phyloP scores from a whole-genome alignment of 2,888 invertebrate species.

The Macrosoma leucophasiata region DNA sequence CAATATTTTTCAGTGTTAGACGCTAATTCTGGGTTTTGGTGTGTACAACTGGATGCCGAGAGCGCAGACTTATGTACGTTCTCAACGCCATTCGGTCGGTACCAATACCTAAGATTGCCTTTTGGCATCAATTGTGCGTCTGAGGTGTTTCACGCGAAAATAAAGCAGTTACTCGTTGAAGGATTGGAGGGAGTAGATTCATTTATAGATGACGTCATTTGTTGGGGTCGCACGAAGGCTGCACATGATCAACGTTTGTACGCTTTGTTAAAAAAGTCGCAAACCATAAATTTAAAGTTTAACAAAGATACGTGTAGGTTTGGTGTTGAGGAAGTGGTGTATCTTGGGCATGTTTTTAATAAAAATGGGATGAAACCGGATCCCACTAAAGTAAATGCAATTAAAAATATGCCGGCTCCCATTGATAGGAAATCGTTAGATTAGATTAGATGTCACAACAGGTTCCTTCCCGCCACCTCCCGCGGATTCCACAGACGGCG shows the following conservation, averaged over 20 bases:
- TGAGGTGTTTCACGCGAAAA: constrained; percentile 11
- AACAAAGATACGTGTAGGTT: constrained; percentile 15
- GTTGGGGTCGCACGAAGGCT: constrained; percentile 16
- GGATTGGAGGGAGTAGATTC: constrained; percentile 19
- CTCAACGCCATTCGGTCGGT: constrained; percentile 11
- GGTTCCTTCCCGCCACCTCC: too few relatives aligned
- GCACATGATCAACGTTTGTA: constrained; percentile 23
- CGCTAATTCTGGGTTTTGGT: constrained; percentile 26
- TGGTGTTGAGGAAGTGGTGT: constrained; percentile 17
- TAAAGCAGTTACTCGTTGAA: constrained; percentile 14
- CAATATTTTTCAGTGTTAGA: constrained; percentile 21
- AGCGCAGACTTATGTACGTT: constrained; percentile 27
- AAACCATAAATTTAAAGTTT: constrained; percentile 24
- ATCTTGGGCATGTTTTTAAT: constrained; percentile 24
- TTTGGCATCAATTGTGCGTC: constrained; percentile 14
- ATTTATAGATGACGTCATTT: constrained; percentile 23
- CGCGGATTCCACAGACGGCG: too few relatives aligned
- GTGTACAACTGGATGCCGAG: constrained; percentile 19
- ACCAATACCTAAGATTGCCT: constrained; percentile 14
- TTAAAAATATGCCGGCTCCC: constrained; percentile 19
- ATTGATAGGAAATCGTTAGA: constrained; percentile 18
- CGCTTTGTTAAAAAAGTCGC: constrained; percentile 16
- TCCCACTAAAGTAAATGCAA: constrained; percentile 18
- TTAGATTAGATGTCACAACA: too few relatives aligned
- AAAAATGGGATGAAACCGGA: constrained; percentile 22